Evolutionary conservation across 2,888 invertebrate genomes (phyloP), one percentile per base, ranked within the genome.

Genomic region (Stictocephala bisonia): DNA sequence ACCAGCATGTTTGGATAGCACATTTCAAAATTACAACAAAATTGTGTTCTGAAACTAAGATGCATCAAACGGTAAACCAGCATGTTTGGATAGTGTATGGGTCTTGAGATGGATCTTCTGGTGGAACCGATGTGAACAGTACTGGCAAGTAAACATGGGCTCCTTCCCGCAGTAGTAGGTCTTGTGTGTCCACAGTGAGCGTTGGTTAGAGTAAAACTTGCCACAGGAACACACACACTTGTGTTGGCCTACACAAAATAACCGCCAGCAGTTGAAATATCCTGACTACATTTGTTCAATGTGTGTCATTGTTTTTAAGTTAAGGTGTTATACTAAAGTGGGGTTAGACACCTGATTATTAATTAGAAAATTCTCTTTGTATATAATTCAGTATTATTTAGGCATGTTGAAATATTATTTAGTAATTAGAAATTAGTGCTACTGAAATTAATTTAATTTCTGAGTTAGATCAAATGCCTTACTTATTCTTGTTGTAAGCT

Each of bases 81-180:
- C 20, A 66, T 74, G 74, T 66, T 51, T 70, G 9, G 41, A 27
- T 6, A 74, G 31, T 1, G 71, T 68, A 53, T 75, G 75, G 6
- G 40, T 44, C 48, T 72, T 72, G 18, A 72, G 48, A 50, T 72
- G 72, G 6, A 51, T 60, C 48, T 75, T 75, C 22, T 56, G 60
- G 11, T 70, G 69, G 27, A 75, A 51, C 29, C 80, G 80, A 78
- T 82, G 82, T 40, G 77, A 78, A 74, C 84, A 85, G 76, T 82
- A 79, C 3, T 75, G 76, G 75, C 85, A 85, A 27, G 76, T 73
- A 78, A 84, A 81, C 73, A 82, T 81, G 11, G 84, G 83, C 9
- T 79, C 77, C 69, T 83, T 83, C 15, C 84, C 84, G 74, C 84
- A 83, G 69, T 81, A 81, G 56, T 79, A 77, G 56, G 77, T 77